Percentiles rank a stretch among this genome's conserved stretches.
Evolutionary conservation across 2,113 vertebrate genomes (phyloP).

Genomic region (Cygnus buccinator): DNA sequence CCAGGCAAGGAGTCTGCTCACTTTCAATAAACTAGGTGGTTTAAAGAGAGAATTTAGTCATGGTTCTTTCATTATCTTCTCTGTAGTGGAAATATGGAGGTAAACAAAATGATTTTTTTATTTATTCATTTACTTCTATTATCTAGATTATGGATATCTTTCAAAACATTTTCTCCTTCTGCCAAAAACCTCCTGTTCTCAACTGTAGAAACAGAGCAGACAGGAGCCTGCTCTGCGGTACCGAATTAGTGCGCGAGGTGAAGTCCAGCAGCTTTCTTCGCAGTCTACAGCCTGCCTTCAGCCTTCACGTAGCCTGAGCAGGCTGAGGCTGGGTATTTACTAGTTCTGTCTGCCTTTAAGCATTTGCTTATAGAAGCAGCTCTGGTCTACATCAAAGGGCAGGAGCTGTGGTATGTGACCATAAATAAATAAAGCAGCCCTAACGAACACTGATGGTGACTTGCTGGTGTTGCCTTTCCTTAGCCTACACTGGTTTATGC

Average conservation of each 20-base stretch:
- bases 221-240: not conserved
- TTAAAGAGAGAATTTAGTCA: not conserved
- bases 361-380: constrained; percentile 9
- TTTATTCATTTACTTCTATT: not conserved
- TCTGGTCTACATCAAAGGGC: constrained; percentile 64
- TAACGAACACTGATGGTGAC: constrained; percentile 31
- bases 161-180: not conserved
- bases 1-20: not conserved
- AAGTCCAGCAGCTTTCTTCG: not conserved
- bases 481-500: not conserved
- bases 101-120: not conserved
- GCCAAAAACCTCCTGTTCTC: not conserved
- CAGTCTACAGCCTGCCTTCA: not conserved
- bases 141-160: not conserved
- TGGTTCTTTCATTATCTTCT: not conserved
- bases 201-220: not conserved
- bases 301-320: not conserved
- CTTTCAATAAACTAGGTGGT: not conserved
- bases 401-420: not conserved
- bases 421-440: not conserved
- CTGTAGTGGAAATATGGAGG: not conserved
- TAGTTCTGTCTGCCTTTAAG: not conserved
- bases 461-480: not conserved
- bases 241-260: not conserved
- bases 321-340: not conserved